phyloP scores from a whole-genome alignment of 2,113 vertebrate genomes.

The Amblyopsis rosae region DNA sequence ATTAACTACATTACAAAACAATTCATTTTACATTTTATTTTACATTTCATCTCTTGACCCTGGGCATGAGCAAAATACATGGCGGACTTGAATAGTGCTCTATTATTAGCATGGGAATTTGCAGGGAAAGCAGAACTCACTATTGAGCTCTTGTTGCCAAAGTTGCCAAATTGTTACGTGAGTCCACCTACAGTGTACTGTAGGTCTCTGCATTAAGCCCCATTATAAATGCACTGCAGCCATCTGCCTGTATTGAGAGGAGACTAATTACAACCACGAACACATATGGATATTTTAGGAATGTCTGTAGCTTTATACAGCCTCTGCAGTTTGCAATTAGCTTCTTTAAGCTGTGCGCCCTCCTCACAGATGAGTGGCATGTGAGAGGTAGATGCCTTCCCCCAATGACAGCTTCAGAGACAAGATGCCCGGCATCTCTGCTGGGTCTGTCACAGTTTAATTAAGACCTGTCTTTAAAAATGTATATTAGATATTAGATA shows the following conservation, averaged over 20 bases:
- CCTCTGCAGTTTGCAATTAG: conserved; percentile 66
- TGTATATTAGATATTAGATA: too few species aligned
- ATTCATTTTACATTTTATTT: too few species aligned
- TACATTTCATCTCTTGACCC: too few species aligned
- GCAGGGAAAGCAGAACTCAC: neutral
- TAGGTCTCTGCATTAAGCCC: conserved; percentile 36
- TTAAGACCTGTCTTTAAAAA: too few species aligned
- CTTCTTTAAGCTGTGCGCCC: conserved; percentile 48
- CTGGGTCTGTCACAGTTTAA: too few species aligned
- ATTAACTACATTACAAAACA: too few species aligned
- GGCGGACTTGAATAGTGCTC: too few species aligned
- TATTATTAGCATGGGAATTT: too few species aligned
- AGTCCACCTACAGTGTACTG: neutral
- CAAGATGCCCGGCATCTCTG: too few species aligned
- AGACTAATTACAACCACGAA: conserved; percentile 57
- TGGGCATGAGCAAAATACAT: too few species aligned
- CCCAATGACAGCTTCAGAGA: too few species aligned
- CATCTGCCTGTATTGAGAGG: conserved; percentile 72
- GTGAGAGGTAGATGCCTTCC: conserved; percentile 8
- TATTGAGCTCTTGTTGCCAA: neutral
- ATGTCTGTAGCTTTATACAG: conserved; percentile 44
- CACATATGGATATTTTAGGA: conserved; percentile 66
- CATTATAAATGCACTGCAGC: conserved; percentile 61
- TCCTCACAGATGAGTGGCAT: conserved; percentile 27
- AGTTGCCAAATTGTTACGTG: too few species aligned